A percentile compares a stretch with the other conserved stretches of the same genome.
Conservation (phyloP, 2,888 invertebrate genomes). For the Drosophila planitibia region DNA sequence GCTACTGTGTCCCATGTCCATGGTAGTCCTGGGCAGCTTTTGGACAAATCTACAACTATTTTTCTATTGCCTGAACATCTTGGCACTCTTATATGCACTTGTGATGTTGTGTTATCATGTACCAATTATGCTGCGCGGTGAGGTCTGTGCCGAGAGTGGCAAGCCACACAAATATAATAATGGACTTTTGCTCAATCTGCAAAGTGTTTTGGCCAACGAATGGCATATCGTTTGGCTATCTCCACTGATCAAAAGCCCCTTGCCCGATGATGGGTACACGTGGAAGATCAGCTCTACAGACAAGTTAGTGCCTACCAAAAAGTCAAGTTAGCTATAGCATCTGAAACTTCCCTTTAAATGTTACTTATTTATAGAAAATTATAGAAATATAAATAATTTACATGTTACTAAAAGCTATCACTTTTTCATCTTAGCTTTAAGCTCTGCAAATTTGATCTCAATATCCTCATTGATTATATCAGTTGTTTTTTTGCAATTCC, state of each 20-base stretch:
- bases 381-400: background rate
- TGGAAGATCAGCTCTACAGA: conserved; percentile 84
- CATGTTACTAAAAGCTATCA: background rate
- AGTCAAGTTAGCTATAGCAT: conserved; percentile 15
- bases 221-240: conserved; percentile 93
- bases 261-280: conserved; percentile 91
- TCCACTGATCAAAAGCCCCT: conserved; percentile 90
- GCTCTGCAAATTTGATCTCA: background rate
- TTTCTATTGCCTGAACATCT: conserved; percentile 89
- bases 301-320: background rate
- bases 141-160: conserved; percentile 86
- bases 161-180: conserved; percentile 87
- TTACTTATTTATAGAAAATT: background rate
- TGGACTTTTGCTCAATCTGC: conserved; percentile 90
- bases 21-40: conserved; percentile 89
- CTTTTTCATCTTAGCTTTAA: background rate
- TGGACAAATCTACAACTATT: conserved; percentile 89
- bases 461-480: background rate
- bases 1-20: conserved; percentile 90
- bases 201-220: conserved; percentile 91
- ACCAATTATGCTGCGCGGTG: conserved; percentile 90
- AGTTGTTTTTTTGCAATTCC: too few relatives aligned
- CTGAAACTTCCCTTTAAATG: background rate
- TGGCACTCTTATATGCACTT: conserved; percentile 89
- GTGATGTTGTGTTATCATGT: conserved; percentile 90